These are phyloP conservation scores for Microctenopoma steveboyesi DNA, from an alignment of 2,797 vertebrate genomes.

Conservation along the genomic window DNA sequence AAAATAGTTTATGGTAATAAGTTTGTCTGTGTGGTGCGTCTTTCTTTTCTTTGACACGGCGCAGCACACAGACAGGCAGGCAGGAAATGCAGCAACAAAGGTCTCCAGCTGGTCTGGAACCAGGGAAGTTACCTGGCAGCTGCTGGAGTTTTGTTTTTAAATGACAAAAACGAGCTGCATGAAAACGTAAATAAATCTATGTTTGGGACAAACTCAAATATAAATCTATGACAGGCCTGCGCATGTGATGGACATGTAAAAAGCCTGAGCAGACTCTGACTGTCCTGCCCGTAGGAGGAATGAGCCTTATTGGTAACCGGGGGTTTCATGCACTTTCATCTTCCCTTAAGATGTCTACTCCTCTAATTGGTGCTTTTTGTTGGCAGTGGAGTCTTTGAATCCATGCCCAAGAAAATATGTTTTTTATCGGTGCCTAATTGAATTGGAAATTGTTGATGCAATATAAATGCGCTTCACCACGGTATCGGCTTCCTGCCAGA, in stretches of 20 bases:
- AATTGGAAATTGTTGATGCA: slow-evolving; percentile 76
- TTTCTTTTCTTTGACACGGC: too few species aligned
- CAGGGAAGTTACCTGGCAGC: too few species aligned
- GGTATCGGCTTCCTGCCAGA: slow-evolving; percentile 56
- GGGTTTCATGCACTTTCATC: slow-evolving; percentile 56
- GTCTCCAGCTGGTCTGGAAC: too few species aligned
- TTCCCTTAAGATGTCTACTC: slow-evolving; percentile 56
- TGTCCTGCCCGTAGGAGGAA: slow-evolving; percentile 11
- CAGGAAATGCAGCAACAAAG: too few species aligned
- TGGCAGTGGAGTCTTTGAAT: slow-evolving; percentile 61
- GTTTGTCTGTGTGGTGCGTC: too few species aligned
- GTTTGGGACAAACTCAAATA: not conserved
- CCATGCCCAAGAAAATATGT: slow-evolving; percentile 70
- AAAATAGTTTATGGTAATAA: too few species aligned
- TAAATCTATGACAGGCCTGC: not conserved
- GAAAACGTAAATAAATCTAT: not conserved
- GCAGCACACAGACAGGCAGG: too few species aligned
- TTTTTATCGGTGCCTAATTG: slow-evolving; percentile 74
- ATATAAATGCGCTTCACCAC: slow-evolving; percentile 63
- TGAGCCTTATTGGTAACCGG: slow-evolving; percentile 35
- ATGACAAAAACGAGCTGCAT: not conserved
- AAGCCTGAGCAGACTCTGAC: slow-evolving; percentile 7
- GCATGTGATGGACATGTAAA: not conserved
- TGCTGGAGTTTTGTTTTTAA: too few species aligned
- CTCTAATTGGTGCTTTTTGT: slow-evolving; percentile 71